Base-by-base conservation (phyloP, 2,113 vertebrate genomes). In the Okapia johnstoni region DNA sequence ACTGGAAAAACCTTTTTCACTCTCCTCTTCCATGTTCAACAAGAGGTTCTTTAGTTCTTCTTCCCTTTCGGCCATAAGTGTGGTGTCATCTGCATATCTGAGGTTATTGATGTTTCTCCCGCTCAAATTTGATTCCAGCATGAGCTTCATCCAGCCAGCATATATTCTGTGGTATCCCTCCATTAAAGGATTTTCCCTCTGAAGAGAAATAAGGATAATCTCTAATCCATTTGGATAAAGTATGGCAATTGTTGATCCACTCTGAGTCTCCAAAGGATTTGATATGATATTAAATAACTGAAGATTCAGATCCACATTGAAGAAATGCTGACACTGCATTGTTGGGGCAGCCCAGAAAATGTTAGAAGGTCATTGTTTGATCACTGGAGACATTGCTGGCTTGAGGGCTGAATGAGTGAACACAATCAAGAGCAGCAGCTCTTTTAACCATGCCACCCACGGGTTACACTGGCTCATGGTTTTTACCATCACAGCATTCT, bases 171-270 rank as follows among this genome's bases (percentile, higher is more conserved):
- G 99, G 99, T 28, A 99, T 98, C 2, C 99, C 99, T 80, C 99
- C 99, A 23, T 99, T 99, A 83, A 99, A 92, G 2, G 99, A 97
- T 15, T 98, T 25, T 40, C 99, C 99, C 0, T 98, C 97, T 90
- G 98, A 99, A 46, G 99, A 99, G 94, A 99, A 99, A 98, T 99
- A 99, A 25, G 99, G 99, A 33, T 99, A 99, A 96, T 99, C 13
- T 99, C 99, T 88, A 99, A 98, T 88, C 99, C 99, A 70, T 98
- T 99, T 97, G 99, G 99, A 95, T 99, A 99, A 98, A 99, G 99
- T 98, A 99, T 99, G 26, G 99, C 99, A 85, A 99, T 99, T 5
- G 98, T 99, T 48, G 99, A 99, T 16, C 99, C 99, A 54, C 99
- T 99, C 80, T 99, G 98, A 46, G 99, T 99, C 97, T 99, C 99